Evolutionary conservation across 2,113 vertebrate genomes (phyloP).

Genomic region (Cryptotis parvus): DNA sequence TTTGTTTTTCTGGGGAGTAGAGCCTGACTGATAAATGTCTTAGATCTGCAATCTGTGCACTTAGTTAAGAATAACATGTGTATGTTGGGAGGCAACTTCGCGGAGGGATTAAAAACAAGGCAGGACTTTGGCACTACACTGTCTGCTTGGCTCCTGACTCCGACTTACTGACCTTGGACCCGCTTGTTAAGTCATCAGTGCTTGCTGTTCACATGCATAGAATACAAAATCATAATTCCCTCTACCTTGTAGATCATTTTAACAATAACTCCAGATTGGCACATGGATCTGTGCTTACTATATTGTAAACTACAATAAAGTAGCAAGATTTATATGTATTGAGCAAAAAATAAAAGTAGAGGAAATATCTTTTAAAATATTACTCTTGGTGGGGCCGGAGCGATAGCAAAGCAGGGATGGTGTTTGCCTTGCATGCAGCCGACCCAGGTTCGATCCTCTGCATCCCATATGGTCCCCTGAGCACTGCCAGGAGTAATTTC

Average conservation of each 20-base stretch:
- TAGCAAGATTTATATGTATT: background rate
- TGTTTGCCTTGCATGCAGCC: too few relatives aligned
- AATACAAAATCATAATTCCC: background rate
- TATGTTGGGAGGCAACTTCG: background rate
- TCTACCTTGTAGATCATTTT: background rate
- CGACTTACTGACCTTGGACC: slow-evolving; percentile 25
- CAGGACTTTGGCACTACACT: background rate
- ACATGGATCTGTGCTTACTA: background rate
- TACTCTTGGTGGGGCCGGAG: too few relatives aligned
- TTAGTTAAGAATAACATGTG: background rate
- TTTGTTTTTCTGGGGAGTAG: slow-evolving; percentile 20
- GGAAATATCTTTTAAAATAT: background rate
- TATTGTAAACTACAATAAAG: background rate
- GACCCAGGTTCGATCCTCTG: too few relatives aligned
- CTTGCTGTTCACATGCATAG: background rate
- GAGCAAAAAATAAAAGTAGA: background rate
- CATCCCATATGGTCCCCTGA: too few relatives aligned
- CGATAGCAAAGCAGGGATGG: too few relatives aligned
- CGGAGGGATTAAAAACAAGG: background rate
- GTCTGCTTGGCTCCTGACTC: slow-evolving; percentile 12
- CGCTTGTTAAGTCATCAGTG: background rate
- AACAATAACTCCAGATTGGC: background rate
- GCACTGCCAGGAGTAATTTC: too few relatives aligned
- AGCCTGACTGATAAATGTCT: slow-evolving; percentile 2
- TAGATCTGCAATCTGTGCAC: background rate